phyloP scores from a whole-genome alignment of 2,797 vertebrate species.

The Perodicticus potto region DNA sequence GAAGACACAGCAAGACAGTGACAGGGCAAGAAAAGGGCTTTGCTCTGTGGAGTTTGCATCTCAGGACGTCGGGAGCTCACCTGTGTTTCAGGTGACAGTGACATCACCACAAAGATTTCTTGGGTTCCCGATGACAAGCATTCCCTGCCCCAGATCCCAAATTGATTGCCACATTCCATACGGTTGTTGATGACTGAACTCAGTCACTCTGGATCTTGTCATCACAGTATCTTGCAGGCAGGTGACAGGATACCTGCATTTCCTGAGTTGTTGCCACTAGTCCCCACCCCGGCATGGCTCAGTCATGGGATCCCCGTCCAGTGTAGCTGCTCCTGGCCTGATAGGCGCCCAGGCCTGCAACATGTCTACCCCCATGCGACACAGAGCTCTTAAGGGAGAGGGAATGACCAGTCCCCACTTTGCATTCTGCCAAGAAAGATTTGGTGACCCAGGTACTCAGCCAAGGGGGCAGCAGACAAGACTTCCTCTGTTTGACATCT shows the following conservation, averaged over 20 bases:
- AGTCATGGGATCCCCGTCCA: accelerated
- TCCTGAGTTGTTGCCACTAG: background rate
- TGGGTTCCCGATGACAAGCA: background rate
- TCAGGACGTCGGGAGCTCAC: background rate
- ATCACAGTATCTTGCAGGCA: background rate
- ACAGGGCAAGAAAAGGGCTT: background rate
- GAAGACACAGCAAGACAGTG: background rate
- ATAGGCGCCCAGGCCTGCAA: accelerated
- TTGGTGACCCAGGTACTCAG: background rate
- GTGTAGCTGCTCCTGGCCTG: accelerated
- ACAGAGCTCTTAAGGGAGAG: background rate
- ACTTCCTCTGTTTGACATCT: background rate
- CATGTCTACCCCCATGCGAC: accelerated
- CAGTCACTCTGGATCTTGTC: background rate
- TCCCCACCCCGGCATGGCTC: background rate
- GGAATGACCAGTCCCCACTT: background rate
- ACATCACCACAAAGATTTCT: background rate
- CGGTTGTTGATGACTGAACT: background rate
- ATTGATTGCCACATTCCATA: too few relatives aligned
- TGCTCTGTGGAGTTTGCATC: background rate
- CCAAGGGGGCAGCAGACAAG: background rate
- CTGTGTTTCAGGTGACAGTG: background rate
- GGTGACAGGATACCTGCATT: background rate
- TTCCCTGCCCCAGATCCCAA: background rate
- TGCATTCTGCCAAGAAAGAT: background rate